These are phyloP conservation scores for Beris morrisii DNA, from an alignment of 2,888 invertebrate genomes.

Conservation along the genomic window DNA sequence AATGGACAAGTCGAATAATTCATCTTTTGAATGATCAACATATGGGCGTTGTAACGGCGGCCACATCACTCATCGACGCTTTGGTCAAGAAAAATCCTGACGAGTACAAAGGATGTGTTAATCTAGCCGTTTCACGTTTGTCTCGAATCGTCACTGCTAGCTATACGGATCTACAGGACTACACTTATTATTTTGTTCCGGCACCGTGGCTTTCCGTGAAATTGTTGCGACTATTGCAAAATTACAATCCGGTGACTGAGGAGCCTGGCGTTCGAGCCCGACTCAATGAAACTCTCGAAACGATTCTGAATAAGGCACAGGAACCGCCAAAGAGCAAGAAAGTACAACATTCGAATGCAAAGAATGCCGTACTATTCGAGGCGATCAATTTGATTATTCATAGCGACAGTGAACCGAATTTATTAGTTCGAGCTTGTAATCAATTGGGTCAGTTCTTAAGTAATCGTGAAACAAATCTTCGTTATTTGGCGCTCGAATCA, in stretches of 20 bases:
- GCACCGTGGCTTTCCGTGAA: slow-evolving; percentile 99
- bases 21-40: slow-evolving; percentile 98
- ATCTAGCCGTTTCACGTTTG: slow-evolving; percentile 93
- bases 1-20: slow-evolving; percentile 98
- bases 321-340: slow-evolving; percentile 99
- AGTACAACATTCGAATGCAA: slow-evolving; percentile 99
- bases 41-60: slow-evolving; percentile 99
- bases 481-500: slow-evolving; percentile 96
- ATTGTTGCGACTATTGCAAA: slow-evolving; percentile 90
- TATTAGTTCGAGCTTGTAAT: slow-evolving; percentile 97
- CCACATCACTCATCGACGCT: slow-evolving; percentile 96
- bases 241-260: slow-evolving; percentile 95
- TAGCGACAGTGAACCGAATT: slow-evolving; percentile 95
- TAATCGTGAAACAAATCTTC: slow-evolving; percentile 95
- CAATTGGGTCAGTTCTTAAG: slow-evolving; percentile 98
- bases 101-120: slow-evolving; percentile 99
- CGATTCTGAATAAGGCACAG: slow-evolving; percentile 97
- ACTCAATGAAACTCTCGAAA: slow-evolving; percentile 96
- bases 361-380: slow-evolving; percentile 99
- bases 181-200: slow-evolving; percentile 99
- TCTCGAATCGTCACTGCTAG: slow-evolving; percentile 98
- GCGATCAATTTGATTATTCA: slow-evolving; percentile 99
- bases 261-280: slow-evolving; percentile 96
- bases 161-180: slow-evolving; percentile 98
- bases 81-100: slow-evolving; percentile 98